Base-by-base conservation (phyloP, 2,113 vertebrate genomes). In the Poecilia latipinna region DNA sequence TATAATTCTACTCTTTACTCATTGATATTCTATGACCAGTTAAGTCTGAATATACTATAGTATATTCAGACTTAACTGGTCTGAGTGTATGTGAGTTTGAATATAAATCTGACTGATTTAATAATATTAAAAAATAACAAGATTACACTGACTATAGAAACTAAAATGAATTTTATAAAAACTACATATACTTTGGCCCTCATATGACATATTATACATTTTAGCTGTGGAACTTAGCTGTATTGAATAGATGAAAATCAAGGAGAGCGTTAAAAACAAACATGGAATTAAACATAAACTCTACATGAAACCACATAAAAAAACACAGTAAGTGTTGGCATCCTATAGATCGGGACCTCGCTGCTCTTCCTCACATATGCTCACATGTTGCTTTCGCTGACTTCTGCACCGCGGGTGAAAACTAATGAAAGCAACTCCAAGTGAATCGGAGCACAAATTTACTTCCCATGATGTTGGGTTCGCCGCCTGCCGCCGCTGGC, bases 351-450 rank as follows among this genome's bases (percentile, higher is more conserved):
- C 31, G 37, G 44, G 65, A 83, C 77, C 77, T 83, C 57, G 39
- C 33, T 1, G 61, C 22, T 1, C 71, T 51, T 71, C 32, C 31
- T 66, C 44, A 32, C 54, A 67, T 3, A 75, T 48, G 64, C 57
- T 77, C 37, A 10, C 68, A 48, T 0, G 70, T 65, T 74, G 86
- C 78, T 77, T 74, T 82, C 76, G 7, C 77, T 63, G 75, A 79
- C 73, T 86, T 65, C 8, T 13, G 4, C 84, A 62, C 88, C 48
- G 70, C 64, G 33, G 89, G 91, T 83, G 80, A 89, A 92, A 93
- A 91, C 91, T 92, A 93, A 92, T 93, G 93, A 89, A 93, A 89
- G 86, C 83, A 51, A 85, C 86, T 74, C 87, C 61, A 82, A 84
- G 91, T 70, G 85, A 94, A 88, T 88, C 80, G 67, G 86, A 87